phyloP scores from a whole-genome alignment of 2,888 invertebrate genomes.

The Cantharis rustica region DNA sequence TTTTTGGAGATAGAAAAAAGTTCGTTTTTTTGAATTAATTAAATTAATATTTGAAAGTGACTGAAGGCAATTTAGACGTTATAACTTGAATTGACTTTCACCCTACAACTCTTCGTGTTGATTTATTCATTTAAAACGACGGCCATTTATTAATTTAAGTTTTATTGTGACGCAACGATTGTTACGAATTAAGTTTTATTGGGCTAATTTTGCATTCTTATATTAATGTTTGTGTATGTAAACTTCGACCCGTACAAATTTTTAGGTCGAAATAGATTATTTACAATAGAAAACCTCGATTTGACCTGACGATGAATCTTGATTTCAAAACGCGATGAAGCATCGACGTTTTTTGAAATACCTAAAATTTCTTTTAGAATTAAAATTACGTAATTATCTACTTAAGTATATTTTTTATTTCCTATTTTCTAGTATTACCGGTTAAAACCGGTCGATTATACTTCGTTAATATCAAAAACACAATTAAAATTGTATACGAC shows the following conservation, averaged over 20 bases:
- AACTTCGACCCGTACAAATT: background rate
- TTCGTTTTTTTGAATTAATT: background rate
- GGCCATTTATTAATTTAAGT: conserved; percentile 20
- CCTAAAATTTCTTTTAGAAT: background rate
- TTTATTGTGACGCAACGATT: conserved; percentile 1
- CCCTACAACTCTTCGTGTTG: background rate
- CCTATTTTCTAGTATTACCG: background rate
- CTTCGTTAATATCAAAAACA: background rate
- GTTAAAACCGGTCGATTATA: background rate
- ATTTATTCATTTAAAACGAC: conserved; percentile 10
- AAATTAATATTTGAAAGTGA: background rate
- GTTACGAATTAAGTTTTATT: background rate
- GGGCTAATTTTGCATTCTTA: background rate
- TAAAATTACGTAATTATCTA: background rate
- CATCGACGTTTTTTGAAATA: too few species aligned
- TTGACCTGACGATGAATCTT: too few species aligned
- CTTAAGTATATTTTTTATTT: background rate
- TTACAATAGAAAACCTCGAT: too few species aligned
- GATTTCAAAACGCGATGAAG: too few species aligned
- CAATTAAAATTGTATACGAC: background rate
- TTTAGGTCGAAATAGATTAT: too few species aligned
- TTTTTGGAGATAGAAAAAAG: too few species aligned
- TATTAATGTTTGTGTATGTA: background rate
- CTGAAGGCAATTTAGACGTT: background rate
- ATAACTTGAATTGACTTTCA: background rate